Evolutionary conservation across 2,797 vertebrate genomes (phyloP).

Genomic region (Cygnus olor): DNA sequence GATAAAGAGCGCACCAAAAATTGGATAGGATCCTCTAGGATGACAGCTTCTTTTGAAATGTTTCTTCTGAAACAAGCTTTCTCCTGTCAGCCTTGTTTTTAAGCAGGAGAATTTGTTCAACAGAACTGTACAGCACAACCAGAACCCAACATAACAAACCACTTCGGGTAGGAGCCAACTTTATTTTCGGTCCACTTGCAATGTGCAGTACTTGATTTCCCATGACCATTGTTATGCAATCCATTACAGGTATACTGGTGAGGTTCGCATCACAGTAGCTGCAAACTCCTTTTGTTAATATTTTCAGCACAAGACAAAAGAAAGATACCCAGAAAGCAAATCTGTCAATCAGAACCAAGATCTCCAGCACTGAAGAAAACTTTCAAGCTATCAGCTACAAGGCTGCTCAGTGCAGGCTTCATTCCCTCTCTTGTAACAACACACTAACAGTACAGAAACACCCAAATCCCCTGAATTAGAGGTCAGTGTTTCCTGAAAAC

Average conservation of each 20-base stretch:
- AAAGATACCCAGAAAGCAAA: neutral
- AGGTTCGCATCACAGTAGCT: neutral
- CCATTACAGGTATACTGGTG: neutral
- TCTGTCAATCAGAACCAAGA: neutral
- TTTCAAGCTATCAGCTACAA: neutral
- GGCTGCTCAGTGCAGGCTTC: neutral
- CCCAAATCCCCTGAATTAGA: neutral
- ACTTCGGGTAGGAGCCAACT: rapidly evolving
- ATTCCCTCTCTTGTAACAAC: neutral
- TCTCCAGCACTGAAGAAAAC: neutral
- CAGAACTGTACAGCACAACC: neutral
- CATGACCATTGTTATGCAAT: neutral
- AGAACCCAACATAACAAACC: neutral
- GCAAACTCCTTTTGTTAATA: neutral
- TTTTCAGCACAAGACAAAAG: neutral
- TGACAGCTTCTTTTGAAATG: neutral
- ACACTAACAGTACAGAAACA: neutral
- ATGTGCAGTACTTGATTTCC: neutral
- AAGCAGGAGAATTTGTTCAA: neutral
- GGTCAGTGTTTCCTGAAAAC: neutral
- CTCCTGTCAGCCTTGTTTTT: neutral
- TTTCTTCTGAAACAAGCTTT: neutral
- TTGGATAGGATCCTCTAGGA: neutral
- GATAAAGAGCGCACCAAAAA: neutral
- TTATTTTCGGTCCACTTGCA: neutral